Base-by-base conservation (phyloP, 2,888 invertebrate species). In the Latrodectus elegans region DNA sequence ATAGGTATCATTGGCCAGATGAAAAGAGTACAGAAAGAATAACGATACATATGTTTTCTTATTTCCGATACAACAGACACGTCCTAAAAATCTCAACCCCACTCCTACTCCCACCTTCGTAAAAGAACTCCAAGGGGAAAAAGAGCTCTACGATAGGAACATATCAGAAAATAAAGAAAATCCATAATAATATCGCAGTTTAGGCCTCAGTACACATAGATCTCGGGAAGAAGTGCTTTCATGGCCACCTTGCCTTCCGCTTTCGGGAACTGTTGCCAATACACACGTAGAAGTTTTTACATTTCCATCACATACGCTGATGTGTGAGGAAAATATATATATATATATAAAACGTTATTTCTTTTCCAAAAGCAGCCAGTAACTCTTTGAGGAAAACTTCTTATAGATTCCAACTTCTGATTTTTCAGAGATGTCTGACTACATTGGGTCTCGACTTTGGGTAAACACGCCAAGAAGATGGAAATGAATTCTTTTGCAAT, bases 161-260 rank as follows among this genome's bases (percentile, higher is more conserved):
- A 68, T 49, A 75, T 49, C 22, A 9, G 15, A 71, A 51, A 68
- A 17, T 55, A 49, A 74, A 76, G 75, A 79, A 67, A 86, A 81
- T 86, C 75, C 49, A 75, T 86, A 80, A 81, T 86, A 81, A 86
- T 81, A 86, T 86, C 76, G 81, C 65, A 65, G 80, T 81, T 81
- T 76, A 65, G 75, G 76, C n/a, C 10, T 71, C 74, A 68, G 75
- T 73, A 67, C 73, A 81, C 75, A 82, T 51, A 22, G 26, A 52
- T 79, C 52, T 11, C 26, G 71, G 60, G 17, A 81, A 73, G 68
- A 65, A 81, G 15, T 38, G 8, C 22, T 26, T 22, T 81, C 22
- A 22, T 14, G 17, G 9, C n/a, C 22, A 17, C 53, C 74, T 68
- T 15, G n/a, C 68, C 38, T 17, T 68, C 51, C 38, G 67, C 15